Base-by-base conservation (phyloP, 2,888 invertebrate species). In the Sminthurides aquaticus region DNA sequence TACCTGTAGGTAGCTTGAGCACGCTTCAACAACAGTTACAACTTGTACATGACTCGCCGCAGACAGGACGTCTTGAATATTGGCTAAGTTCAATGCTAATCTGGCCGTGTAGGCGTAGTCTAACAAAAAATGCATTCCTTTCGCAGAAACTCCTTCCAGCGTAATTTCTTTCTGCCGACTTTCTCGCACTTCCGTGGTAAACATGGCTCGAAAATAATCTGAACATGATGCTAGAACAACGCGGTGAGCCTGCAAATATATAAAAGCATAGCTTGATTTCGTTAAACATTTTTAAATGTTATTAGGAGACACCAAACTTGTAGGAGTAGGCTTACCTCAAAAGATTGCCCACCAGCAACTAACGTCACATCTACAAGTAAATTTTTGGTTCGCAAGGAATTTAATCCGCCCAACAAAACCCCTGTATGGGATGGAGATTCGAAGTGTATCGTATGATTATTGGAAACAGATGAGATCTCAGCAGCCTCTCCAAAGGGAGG, bases 171-270 rank as follows among this genome's bases (percentile, higher is more conserved):
- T 82, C 76, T 85, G 84, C 22, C 82, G 80, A 26, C 86, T 82
- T 77, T 88, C 88, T 67, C 83, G 78, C 83, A 88, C 85, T 65
- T 73, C 73, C 76, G 84, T 85, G 0, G 86, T 86, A 75, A 88
- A 88, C 87, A 88, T 87, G 60, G 87, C 87, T 71, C 86, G 82
- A 78, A 88, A 88, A 75, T 87, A 88, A 75, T 87, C 87, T 75
- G 87, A 87, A 75, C 86, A 86, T 28, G 87, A 85, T 2, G 88
- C 86, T 67, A 88, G 78, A 1, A 88, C 86, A 0, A 84, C 86
- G 69, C 86, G 83, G 76, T 88, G 88, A 0, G 87, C 87, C 81
- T 84, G 75, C 28, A 76, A 76, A 65, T 49, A 54, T 48, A 64
- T 20, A 65, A 26, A 29, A 55, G 43, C 54, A 56, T 8, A 58